These are phyloP conservation scores for Antigone vipio DNA, from an alignment of 2,113 vertebrate genomes.

Conservation along the genomic window DNA sequence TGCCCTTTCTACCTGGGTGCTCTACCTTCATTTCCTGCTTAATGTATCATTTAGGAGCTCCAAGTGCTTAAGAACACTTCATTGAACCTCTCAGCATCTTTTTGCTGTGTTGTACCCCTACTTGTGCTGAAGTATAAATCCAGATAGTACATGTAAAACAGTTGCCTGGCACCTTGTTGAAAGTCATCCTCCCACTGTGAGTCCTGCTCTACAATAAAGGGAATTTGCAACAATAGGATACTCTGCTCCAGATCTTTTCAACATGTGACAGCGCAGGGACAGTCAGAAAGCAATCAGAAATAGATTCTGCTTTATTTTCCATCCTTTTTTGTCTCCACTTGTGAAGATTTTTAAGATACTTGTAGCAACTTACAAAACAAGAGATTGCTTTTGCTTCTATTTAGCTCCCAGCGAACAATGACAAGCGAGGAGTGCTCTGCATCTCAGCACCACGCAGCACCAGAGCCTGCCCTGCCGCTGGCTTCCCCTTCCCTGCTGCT, in stretches of 20 bases:
- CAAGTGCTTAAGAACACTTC: neutral
- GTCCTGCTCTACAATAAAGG: neutral
- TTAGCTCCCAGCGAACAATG: neutral
- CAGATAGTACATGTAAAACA: neutral
- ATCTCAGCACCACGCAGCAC: neutral
- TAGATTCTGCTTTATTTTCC: neutral
- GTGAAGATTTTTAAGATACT: neutral
- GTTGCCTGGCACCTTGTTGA: neutral
- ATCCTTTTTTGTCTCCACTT: neutral
- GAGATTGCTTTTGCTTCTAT: neutral
- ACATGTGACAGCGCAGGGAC: rapidly evolving
- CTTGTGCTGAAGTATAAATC: neutral
- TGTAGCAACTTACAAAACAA: neutral
- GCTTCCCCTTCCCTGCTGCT: conserved; percentile 8
- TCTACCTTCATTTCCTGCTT: neutral
- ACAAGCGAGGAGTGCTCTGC: neutral
- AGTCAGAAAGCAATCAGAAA: neutral
- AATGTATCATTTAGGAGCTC: neutral
- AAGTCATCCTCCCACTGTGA: neutral
- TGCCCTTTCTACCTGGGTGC: neutral
- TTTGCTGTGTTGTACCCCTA: neutral
- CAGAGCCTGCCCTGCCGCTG: neutral
- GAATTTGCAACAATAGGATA: neutral
- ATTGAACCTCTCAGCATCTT: neutral
- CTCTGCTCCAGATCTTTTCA: neutral